Conservation (phyloP, 1,140 invertebrate species). For the Aphelinus atriplicis region DNA sequence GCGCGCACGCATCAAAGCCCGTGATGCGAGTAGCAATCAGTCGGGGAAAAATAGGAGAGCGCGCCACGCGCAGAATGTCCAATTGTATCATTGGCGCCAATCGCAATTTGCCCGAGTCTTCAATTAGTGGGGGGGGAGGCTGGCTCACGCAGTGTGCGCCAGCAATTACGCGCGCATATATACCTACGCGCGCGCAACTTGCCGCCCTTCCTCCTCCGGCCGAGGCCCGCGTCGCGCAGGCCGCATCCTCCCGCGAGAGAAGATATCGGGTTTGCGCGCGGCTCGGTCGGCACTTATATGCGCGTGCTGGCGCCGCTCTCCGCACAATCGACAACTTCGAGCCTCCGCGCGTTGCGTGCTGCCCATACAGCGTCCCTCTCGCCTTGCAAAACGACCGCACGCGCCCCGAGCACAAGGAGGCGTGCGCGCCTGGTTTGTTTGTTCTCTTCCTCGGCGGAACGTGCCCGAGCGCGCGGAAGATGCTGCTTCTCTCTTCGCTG, state of each 20-base stretch:
- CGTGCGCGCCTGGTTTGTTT: not conserved
- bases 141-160: slow-evolving; percentile 8
- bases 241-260: no score
- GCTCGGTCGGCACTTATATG: not conserved
- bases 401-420: no score
- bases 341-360: not conserved
- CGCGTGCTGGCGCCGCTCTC: not conserved
- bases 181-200: not conserved
- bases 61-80: not conserved
- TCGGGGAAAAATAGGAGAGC: not conserved
- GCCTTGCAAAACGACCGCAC: not conserved
- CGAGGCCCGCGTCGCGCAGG: no score
- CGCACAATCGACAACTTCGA: slow-evolving; percentile 12
- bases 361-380: not conserved
- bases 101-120: slow-evolving; percentile 35
- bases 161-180: slow-evolving; percentile 10
- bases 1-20: not conserved
- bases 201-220: not conserved
- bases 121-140: slow-evolving; percentile 18
- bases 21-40: not conserved
- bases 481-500: no score
- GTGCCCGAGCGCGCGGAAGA: not conserved
- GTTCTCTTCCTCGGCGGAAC: no score
- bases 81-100: slow-evolving; percentile 37
- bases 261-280: no score